phyloP scores from a whole-genome alignment of 2,113 vertebrate species.

The Phainopepla nitens region DNA sequence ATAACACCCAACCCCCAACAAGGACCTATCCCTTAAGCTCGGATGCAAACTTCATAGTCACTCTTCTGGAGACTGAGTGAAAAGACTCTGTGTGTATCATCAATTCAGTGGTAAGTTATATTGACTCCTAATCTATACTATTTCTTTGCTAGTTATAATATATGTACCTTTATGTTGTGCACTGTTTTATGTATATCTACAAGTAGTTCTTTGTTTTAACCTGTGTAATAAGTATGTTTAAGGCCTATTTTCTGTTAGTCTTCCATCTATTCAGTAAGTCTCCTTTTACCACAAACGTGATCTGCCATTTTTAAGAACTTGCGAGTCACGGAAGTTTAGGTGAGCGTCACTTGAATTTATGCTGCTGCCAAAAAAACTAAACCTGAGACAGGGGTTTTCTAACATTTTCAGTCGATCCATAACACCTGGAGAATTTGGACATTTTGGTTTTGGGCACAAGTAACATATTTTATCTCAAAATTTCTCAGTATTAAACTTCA shows the following conservation, averaged over 20 bases:
- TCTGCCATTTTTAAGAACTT: neutral
- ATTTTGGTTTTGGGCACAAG: neutral
- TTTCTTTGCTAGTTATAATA: neutral
- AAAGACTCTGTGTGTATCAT: neutral
- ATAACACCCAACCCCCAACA: too few species aligned
- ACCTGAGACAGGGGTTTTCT: neutral
- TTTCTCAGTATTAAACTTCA: neutral
- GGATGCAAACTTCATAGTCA: neutral
- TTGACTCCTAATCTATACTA: neutral
- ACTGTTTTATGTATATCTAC: neutral
- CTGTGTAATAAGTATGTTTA: neutral
- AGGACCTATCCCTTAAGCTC: neutral
- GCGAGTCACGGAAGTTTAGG: neutral
- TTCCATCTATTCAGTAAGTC: neutral
- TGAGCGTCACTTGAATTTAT: fast-evolving
- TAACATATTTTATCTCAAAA: neutral
- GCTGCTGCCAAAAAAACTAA: neutral
- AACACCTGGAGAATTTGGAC: neutral
- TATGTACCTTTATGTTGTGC: neutral
- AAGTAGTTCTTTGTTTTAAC: neutral
- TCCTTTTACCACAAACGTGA: neutral
- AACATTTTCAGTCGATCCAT: fast-evolving
- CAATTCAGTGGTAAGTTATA: neutral
- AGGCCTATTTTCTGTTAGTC: neutral
- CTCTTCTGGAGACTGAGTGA: neutral